phyloP scores from a whole-genome alignment of 2,797 vertebrate genomes.

The Crocidura indochinensis region DNA sequence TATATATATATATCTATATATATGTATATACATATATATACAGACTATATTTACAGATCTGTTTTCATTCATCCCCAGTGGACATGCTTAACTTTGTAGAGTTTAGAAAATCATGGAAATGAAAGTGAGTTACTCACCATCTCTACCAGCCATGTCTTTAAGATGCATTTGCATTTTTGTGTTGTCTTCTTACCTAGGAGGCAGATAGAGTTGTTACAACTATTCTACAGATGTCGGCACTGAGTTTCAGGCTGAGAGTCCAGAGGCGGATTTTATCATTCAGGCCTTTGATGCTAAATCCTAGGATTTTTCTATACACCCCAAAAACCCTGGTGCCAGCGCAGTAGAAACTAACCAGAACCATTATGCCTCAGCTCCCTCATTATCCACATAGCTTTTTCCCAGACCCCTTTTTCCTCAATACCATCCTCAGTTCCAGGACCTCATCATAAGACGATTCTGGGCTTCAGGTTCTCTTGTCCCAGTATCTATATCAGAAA shows the following conservation, averaged over 20 bases:
- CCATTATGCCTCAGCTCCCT: not conserved
- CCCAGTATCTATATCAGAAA: not conserved
- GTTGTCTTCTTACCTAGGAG: not conserved
- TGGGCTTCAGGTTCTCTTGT: not conserved
- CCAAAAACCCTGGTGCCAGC: not conserved
- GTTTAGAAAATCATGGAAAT: not conserved
- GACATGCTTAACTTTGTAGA: slow-evolving; percentile 3
- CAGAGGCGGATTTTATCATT: not conserved
- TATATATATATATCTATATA: too few species aligned
- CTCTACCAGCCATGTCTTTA: not conserved
- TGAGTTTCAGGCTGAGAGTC: not conserved
- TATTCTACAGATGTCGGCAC: not conserved
- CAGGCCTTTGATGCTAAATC: not conserved
- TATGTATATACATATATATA: too few species aligned
- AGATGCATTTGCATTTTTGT: too few species aligned
- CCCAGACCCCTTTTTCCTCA: not conserved
- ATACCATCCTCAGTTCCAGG: fast-evolving
- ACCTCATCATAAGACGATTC: not conserved
- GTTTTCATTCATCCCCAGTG: not conserved
- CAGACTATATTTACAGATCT: not conserved
- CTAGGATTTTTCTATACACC: not conserved
- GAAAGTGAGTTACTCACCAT: not conserved
- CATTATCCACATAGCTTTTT: not conserved
- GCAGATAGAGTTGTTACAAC: not conserved
- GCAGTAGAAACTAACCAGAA: not conserved